Base-by-base conservation (phyloP, 2,888 invertebrate genomes). In the Neocrepidodera transversa region DNA sequence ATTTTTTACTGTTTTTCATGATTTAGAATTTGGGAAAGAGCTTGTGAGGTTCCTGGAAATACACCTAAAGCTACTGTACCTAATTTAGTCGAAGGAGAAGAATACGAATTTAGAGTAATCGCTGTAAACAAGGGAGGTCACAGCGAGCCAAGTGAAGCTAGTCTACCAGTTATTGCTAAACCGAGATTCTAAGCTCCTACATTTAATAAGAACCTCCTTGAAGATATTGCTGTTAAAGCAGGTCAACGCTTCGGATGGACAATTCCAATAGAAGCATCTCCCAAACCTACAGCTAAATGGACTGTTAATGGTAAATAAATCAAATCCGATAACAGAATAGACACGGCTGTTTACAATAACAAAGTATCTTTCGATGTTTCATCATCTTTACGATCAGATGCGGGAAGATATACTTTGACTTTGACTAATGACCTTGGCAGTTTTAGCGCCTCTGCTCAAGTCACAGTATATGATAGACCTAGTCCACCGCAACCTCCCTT, bases 161-260 rank as follows among this genome's bases (percentile, higher is more conserved):
- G 94, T 0, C 81, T 85, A 48, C 89, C 93, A 20, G 87, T 96
- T 72, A 83, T 93, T 66, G 93, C 94, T 55, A 97, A 96, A 75
- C 90, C 96, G 7, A 86, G 95, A 73, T 95, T 92, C 85, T 88
- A 89, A 76, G 93, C 93, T 32, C 99, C 98, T 40, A 89, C 87
- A 75, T 93, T 98, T 74, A 95, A 96, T 76, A 91, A 92, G 70
- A 87, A 89, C 69, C 86, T 92, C 7, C 83, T 99, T 51, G 88
- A 91, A 76, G 97, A 99, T 78, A 86, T 97, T 68, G 90, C 90
- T 20, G 95, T 97, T 14, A 91, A 92, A 74, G 97, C 93, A 53
- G 97, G 98, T 63, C 93, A 97, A 75, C 91, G 93, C 58, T 93
- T 99, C 74, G 92, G 92, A 71, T 95, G 95, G 82, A 91, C 91